Conservation (phyloP, 2,888 invertebrate species). For the Resseliella maxima region DNA sequence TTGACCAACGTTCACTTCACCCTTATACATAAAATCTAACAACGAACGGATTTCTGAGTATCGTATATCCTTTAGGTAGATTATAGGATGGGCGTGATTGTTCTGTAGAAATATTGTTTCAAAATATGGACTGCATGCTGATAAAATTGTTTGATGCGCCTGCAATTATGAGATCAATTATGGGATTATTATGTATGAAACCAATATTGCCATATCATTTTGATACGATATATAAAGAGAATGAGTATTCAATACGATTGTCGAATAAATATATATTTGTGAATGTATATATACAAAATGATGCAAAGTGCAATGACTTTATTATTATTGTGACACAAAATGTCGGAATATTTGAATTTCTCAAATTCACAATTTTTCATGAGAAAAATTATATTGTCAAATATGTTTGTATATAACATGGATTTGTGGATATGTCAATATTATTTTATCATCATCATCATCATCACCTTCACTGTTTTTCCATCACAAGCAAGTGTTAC, state of each 20-base stretch:
- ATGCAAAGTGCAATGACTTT: too few relatives aligned
- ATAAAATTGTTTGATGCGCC: conserved; percentile 93
- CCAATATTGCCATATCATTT: background rate
- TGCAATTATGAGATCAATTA: conserved; percentile 63
- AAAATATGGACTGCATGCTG: conserved; percentile 94
- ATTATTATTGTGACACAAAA: too few relatives aligned
- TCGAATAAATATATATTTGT: too few relatives aligned
- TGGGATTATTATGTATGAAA: background rate
- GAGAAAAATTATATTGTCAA: too few relatives aligned
- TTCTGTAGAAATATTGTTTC: conserved; percentile 91
- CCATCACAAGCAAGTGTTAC: conserved; percentile 93
- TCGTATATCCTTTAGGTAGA: conserved; percentile 92
- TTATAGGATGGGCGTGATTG: conserved; percentile 89
- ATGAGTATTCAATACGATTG: too few relatives aligned
- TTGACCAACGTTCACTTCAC: conserved; percentile 91
- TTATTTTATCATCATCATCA: too few relatives aligned
- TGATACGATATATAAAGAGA: too few relatives aligned
- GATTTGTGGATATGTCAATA: too few relatives aligned
- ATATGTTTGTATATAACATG: too few relatives aligned
- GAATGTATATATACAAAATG: too few relatives aligned
- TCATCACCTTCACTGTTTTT: conserved; percentile 82
- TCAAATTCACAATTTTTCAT: too few relatives aligned
- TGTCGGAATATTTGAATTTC: too few relatives aligned
- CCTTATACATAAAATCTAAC: conserved; percentile 93
- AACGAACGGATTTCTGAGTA: conserved; percentile 89